These are phyloP conservation scores for Emmelina monodactyla DNA, from an alignment of 2,888 invertebrate species.

Conservation along the genomic window DNA sequence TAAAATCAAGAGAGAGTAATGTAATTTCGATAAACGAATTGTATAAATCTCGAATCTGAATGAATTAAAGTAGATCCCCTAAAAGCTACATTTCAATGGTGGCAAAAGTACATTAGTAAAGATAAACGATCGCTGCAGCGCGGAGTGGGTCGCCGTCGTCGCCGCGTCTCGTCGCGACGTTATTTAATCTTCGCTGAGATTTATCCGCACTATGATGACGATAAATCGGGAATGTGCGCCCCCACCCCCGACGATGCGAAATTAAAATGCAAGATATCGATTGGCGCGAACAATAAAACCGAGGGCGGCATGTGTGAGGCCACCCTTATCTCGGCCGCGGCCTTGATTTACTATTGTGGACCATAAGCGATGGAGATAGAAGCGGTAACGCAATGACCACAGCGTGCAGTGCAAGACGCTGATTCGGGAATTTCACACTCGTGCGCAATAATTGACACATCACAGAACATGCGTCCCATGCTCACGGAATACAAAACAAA, in stretches of 20 bases:
- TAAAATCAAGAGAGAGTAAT: no score
- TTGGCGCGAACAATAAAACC: background rate
- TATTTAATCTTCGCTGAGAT: constrained; percentile 17
- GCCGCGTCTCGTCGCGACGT: constrained; percentile 16
- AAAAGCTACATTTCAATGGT: no score
- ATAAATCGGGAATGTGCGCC: background rate
- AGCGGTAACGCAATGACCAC: constrained; percentile 10
- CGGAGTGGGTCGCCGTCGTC: no score
- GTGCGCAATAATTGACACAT: constrained; percentile 18
- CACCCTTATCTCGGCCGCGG: background rate
- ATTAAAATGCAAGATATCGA: constrained; percentile 1
- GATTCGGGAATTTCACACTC: no score
- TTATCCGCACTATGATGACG: background rate
- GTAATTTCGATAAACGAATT: no score
- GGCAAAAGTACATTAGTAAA: constrained; percentile 33
- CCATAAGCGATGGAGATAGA: constrained; percentile 2
- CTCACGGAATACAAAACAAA: no score
- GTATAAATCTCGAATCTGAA: no score
- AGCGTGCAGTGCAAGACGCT: constrained; percentile 5
- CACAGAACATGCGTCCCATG: no score
- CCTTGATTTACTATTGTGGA: background rate
- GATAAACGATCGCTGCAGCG: constrained; percentile 16
- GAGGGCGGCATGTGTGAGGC: background rate
- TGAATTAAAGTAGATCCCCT: no score
- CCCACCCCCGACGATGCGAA: background rate